Percentiles rank a stretch among this genome's conserved stretches.
Conservation (phyloP, 2,113 vertebrate species). For the Planiliza haematocheilus region DNA sequence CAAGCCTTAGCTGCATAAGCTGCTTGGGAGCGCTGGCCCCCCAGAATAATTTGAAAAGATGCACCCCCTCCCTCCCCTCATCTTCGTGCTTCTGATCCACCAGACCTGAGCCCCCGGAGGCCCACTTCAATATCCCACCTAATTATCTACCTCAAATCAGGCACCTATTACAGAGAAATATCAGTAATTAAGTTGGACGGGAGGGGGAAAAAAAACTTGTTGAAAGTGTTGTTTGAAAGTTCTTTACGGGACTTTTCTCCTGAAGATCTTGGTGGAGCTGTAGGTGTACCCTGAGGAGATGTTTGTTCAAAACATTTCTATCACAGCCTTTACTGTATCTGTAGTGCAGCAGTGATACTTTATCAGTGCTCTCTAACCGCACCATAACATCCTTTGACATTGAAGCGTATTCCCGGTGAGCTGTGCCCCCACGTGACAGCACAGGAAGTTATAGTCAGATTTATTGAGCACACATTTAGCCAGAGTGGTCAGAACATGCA, state of each 20-base stretch:
- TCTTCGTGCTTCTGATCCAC: conserved; percentile 83
- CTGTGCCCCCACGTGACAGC: conserved; percentile 20
- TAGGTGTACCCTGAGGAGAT: conserved; percentile 56
- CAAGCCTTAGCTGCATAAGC: conserved; percentile 96
- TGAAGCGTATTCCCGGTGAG: conserved; percentile 20
- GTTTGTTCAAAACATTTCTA: conserved; percentile 58
- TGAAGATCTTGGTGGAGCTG: conserved; percentile 36
- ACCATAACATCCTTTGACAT: conserved; percentile 36
- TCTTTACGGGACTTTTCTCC: conserved; percentile 49
- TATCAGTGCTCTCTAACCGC: conserved; percentile 24
- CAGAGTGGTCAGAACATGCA: not conserved
- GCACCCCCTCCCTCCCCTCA: conserved; percentile 92
- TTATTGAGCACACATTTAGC: not conserved
- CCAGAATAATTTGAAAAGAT: conserved; percentile 99
- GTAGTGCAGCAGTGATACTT: conserved; percentile 46
- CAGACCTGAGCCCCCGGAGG: conserved; percentile 81
- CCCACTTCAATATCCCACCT: conserved; percentile 84
- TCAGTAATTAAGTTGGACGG: conserved; percentile 84
- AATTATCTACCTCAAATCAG: conserved; percentile 84
- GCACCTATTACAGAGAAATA: conserved; percentile 80
- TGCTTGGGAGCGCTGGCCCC: conserved; percentile 94
- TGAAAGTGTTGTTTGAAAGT: conserved; percentile 74
- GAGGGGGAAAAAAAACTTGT: conserved; percentile 44
- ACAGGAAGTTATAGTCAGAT: conserved; percentile 30
- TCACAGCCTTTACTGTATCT: conserved; percentile 56